These are phyloP conservation scores for Plectrocnemia conspersa DNA, from an alignment of 1,140 invertebrate genomes.

Conservation along the genomic window DNA sequence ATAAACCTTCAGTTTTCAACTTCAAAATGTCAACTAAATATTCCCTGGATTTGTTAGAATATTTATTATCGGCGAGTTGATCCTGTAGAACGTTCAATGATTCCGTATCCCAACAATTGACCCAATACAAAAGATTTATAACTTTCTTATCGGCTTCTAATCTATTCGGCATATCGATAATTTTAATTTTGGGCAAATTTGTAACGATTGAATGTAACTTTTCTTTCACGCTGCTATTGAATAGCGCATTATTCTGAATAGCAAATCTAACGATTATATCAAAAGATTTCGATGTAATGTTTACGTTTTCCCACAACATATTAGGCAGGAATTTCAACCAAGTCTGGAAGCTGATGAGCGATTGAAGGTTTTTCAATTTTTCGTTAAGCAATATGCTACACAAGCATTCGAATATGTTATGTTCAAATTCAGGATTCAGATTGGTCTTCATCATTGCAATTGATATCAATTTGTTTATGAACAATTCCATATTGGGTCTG, in stretches of 20 bases:
- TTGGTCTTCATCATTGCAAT: slow-evolving; percentile 43
- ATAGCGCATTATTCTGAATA: slow-evolving; percentile 42
- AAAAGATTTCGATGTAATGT: slow-evolving; percentile 43
- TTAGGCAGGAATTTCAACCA: slow-evolving; percentile 49
- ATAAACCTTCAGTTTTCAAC: slow-evolving; percentile 28
- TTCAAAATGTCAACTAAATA: slow-evolving; percentile 30
- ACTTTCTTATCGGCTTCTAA: slow-evolving; percentile 41
- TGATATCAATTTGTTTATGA: slow-evolving; percentile 46
- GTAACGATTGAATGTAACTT: slow-evolving; percentile 43
- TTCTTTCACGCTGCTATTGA: slow-evolving; percentile 43
- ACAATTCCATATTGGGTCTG: slow-evolving; percentile 38
- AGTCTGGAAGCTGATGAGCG: slow-evolving; percentile 39
- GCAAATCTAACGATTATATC: slow-evolving; percentile 48
- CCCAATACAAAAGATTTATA: slow-evolving; percentile 47
- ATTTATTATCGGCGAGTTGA: slow-evolving; percentile 39
- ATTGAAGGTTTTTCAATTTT: slow-evolving; percentile 43
- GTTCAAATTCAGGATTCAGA: slow-evolving; percentile 39
- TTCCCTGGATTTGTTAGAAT: slow-evolving; percentile 19
- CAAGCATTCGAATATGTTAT: slow-evolving; percentile 46
- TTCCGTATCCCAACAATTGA: slow-evolving; percentile 44
- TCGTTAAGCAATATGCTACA: slow-evolving; percentile 47
- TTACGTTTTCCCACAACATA: slow-evolving; percentile 42
- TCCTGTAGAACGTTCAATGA: slow-evolving; percentile 46
- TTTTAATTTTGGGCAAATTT: slow-evolving; percentile 46
- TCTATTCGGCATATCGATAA: slow-evolving; percentile 38